Conservation (phyloP, 2,888 invertebrate genomes). For the Cerastoderma edule region DNA sequence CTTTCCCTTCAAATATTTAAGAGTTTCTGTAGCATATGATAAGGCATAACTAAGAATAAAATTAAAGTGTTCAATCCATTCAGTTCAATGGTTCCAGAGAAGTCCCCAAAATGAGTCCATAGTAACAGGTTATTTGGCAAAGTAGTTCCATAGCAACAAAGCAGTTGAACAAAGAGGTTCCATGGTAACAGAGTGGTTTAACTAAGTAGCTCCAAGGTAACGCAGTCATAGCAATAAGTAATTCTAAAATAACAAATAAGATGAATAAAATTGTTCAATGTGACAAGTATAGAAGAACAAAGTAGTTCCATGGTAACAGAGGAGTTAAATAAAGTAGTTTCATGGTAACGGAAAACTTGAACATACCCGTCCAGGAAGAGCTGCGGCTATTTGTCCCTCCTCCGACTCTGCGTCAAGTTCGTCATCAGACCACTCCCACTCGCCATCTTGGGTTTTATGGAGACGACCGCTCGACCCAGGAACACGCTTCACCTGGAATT, state of each 20-base stretch:
- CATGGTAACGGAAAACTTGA: too few species aligned
- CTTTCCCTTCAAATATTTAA: too few species aligned
- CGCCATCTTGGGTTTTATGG: conserved; percentile 95
- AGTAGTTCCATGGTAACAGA: too few species aligned
- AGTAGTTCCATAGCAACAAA: too few species aligned
- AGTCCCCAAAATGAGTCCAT: too few species aligned
- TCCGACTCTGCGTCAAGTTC: conserved; percentile 87
- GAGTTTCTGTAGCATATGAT: too few species aligned
- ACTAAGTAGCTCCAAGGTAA: not conserved
- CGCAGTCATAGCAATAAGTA: not conserved
- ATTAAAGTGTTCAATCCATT: too few species aligned
- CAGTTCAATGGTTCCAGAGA: too few species aligned
- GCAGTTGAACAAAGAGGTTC: not conserved
- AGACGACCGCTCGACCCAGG: conserved; percentile 83
- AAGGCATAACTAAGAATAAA: too few species aligned
- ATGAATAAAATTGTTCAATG: not conserved
- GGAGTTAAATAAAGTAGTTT: too few species aligned
- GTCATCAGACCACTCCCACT: conserved; percentile 99
- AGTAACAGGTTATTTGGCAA: too few species aligned
- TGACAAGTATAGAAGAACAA: too few species aligned
- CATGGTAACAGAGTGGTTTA: not conserved
- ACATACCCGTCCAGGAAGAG: conserved; percentile 69
- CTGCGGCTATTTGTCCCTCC: conserved; percentile 71
- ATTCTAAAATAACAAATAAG: not conserved
- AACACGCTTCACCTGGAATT: conserved; percentile 80